Evolutionary conservation across 2,113 vertebrate genomes (phyloP), one percentile per base, ranked within the genome.

Genomic region (Trinectes maculatus): DNA sequence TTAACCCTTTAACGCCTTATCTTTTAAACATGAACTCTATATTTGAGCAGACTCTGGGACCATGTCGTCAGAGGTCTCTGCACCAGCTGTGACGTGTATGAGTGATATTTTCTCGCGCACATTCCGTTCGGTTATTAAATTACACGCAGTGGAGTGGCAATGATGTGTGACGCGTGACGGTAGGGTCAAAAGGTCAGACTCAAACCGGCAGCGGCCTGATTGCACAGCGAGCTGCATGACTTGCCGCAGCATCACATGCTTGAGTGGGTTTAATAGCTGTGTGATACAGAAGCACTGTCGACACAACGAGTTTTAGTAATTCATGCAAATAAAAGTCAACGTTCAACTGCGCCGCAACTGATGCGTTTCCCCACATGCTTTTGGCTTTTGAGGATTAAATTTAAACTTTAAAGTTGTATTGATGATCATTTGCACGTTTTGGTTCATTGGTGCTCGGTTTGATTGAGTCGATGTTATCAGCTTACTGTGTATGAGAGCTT

Each of bases 11-110:
- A 7, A 21, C 9, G 0, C 33, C 72, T 82, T 60, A 85, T 87
- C 80, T 87, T 87, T 89, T 74, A 90, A 86, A 85, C 84, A 87
- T 85, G 60, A 85, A 57, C 60, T 69, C 71, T 40, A 52, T 66
- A 85, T 85, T 70, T 77, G 48, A 86, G 82, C 77, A 73, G 29
- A 42, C 64, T 60, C 39, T 31, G 36, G 24, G 47, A 16, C 29
- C 25, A 40, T 60, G 28, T 40, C 60, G 57, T 67, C 46, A 26
- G 48, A 71, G 53, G 71, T 36, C 52, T 16, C 71, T 47, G 61
- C 61, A 36, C 18, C 6, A 71, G 31, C 82, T 62, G 42, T 60
- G 70, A 83, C n/a, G n/a, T n/a, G n/a, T n/a, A 81, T 81, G 28
- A 10, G 59, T 77, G 53, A 84, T 74, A 43, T 71, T 69, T 76